Evolutionary conservation across 1,140 invertebrate genomes (phyloP).

Genomic region (Eumaeus atala): DNA sequence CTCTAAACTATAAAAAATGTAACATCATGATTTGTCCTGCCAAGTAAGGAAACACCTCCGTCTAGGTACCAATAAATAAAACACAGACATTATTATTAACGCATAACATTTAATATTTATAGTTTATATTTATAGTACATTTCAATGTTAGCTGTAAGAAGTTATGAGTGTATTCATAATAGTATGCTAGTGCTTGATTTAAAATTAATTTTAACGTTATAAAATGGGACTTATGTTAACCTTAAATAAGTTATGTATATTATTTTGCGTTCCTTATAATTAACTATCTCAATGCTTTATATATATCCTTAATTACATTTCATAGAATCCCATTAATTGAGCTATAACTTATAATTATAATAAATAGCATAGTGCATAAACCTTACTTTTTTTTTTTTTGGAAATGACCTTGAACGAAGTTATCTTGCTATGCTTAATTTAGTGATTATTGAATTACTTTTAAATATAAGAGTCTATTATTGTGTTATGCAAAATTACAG

Average conservation of each 20-base stretch:
- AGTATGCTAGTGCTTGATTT: constrained; percentile 63
- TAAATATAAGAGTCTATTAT: constrained; percentile 45
- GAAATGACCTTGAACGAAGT: constrained; percentile 32
- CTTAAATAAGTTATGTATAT: constrained; percentile 48
- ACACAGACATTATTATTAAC: constrained; percentile 69
- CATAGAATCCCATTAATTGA: constrained; percentile 56
- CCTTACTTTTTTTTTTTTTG: constrained; percentile 35
- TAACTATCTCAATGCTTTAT: constrained; percentile 36
- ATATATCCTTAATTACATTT: constrained; percentile 45
- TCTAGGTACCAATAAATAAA: background rate
- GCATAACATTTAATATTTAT: constrained; percentile 76
- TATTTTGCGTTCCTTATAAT: constrained; percentile 48
- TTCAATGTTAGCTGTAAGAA: constrained; percentile 73
- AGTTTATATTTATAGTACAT: constrained; percentile 75
- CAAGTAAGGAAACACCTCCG: too few relatives aligned
- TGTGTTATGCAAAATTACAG: constrained; percentile 51
- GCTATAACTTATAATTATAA: constrained; percentile 48
- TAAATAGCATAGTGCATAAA: constrained; percentile 54
- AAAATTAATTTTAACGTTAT: constrained; percentile 61
- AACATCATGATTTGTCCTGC: too few relatives aligned
- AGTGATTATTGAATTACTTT: constrained; percentile 34
- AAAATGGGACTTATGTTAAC: constrained; percentile 62
- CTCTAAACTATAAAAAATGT: too few relatives aligned
- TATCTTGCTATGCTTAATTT: constrained; percentile 31
- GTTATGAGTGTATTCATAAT: constrained; percentile 67